Percentiles rank a stretch among this genome's conserved stretches.
These are phyloP conservation scores for Hoplodrina ambigua DNA, from an alignment of 2,888 invertebrate genomes.

Conservation along the genomic window DNA sequence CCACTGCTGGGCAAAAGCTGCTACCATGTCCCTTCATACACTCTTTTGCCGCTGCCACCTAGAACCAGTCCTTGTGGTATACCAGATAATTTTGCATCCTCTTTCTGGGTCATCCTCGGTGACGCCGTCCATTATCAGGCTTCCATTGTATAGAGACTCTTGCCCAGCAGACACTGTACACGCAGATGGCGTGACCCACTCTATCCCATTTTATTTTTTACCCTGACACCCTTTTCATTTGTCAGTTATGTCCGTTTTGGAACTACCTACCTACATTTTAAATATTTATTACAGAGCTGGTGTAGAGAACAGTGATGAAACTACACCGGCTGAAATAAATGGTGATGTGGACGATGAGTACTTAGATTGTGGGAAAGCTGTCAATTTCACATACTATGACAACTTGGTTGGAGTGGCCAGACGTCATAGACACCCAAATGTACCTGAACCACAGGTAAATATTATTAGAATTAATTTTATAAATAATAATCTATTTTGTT, in stretches of 20 bases:
- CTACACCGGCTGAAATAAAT: constrained; percentile 76
- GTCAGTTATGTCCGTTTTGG: no score
- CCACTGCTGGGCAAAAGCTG: no score
- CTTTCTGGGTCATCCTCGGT: no score
- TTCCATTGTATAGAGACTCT: no score
- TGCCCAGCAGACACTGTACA: no score
- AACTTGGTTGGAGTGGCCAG: constrained; percentile 96
- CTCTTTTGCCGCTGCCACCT: no score
- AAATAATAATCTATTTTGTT: neutral
- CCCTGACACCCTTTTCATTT: neutral
- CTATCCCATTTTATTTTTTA: no score
- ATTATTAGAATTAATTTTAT: neutral
- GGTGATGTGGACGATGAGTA: constrained; percentile 91
- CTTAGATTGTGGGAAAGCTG: constrained; percentile 95
- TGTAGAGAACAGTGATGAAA: constrained; percentile 80
- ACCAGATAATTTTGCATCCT: no score
- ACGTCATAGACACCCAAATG: constrained; percentile 94
- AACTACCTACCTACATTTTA: neutral
- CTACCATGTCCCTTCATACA: no score
- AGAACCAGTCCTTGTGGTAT: no score
- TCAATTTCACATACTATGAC: constrained; percentile 97
- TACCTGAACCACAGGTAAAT: constrained; percentile 94
- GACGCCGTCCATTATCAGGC: no score
- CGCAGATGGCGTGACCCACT: no score
- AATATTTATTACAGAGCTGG: constrained; percentile 73